Base-by-base conservation (phyloP, 2,888 invertebrate genomes). In the Calameuta idolon region DNA sequence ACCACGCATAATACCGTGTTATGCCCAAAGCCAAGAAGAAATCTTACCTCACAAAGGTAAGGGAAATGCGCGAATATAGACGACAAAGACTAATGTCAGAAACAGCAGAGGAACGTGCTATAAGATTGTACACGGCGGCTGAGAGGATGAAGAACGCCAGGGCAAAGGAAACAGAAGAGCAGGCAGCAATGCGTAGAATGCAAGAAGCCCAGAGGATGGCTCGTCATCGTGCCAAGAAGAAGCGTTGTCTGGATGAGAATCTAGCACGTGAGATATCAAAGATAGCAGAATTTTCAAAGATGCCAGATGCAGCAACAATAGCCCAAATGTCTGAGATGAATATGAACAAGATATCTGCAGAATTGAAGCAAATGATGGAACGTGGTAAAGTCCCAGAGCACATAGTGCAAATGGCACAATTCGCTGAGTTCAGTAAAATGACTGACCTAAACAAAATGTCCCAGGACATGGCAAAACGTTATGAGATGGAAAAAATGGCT, bases 261-360 rank as follows among this genome's bases (percentile, higher is more conserved):
- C 84, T 91, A 4, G 91, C 91, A 0, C 85, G 91, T 3, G 91
- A 91, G 76, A 91, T 91, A 68, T 91, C 91, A 0, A 91, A 91
- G 73, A 91, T 91, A 4, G 91, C 91, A 0, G 91, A 91, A 77
- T 81, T 91, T 4, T 91, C 91, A 0, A 91, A 91, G 77, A 90
- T 91, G 86, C 91, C 91, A 0, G 91, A 91, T 74, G 88, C 91
- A 0, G 87, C 90, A 4, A 87, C 89, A 1, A 89, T 91, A 33
- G 90, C 91, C 4, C 91, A 91, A 74, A 91, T 91, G 90, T 90
- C 91, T 0, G 91, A 91, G 73, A 87, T 91, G 83, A 91, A 91
- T 68, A 90, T 91, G 91, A 91, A 91, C 79, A 91, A 91, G 78
- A 91, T 91, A n/a, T 91, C 91, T 0, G 91, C 91, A 0, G 91